These are phyloP conservation scores for Potamilus streckersoni DNA, from an alignment of 1,140 invertebrate species.

Conservation along the genomic window DNA sequence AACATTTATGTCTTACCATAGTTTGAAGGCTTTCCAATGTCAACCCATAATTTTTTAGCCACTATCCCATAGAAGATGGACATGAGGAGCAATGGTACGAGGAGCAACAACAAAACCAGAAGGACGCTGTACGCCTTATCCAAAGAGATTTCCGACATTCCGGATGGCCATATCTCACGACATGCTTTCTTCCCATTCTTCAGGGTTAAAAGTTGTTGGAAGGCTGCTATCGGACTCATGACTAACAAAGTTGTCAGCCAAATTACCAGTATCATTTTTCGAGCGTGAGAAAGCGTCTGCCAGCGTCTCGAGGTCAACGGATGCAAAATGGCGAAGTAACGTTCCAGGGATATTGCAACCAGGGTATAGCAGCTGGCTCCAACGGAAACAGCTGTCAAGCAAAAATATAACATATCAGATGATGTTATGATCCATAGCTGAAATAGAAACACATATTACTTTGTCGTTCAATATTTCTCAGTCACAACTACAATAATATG, in stretches of 20 bases:
- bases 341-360: slow-evolving; percentile 87
- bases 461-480: too few relatives aligned
- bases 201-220: slow-evolving; percentile 75
- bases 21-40: not conserved
- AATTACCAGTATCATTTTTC: slow-evolving; percentile 73
- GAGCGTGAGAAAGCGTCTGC: slow-evolving; percentile 90
- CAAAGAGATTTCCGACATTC: slow-evolving; percentile 70
- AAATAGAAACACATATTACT: too few relatives aligned
- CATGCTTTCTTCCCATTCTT: slow-evolving; percentile 53
- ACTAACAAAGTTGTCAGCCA: slow-evolving; percentile 41
- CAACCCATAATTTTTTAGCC: slow-evolving; percentile 66
- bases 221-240: slow-evolving; percentile 77
- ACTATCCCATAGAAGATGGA: slow-evolving; percentile 71
- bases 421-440: too few relatives aligned
- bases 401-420: slow-evolving; percentile 4
- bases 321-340: slow-evolving; percentile 91
- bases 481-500: too few relatives aligned
- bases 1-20: too few relatives aligned
- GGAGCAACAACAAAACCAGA: slow-evolving; percentile 77
- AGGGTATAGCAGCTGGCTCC: slow-evolving; percentile 90
- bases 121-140: slow-evolving; percentile 77
- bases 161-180: slow-evolving; percentile 54
- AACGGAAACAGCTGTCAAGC: slow-evolving; percentile 81
- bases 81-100: slow-evolving; percentile 82
- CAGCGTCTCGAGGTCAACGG: slow-evolving; percentile 78